Evolutionary conservation across 2,797 vertebrate species (phyloP).

Genomic region (Pteropus rufus): DNA sequence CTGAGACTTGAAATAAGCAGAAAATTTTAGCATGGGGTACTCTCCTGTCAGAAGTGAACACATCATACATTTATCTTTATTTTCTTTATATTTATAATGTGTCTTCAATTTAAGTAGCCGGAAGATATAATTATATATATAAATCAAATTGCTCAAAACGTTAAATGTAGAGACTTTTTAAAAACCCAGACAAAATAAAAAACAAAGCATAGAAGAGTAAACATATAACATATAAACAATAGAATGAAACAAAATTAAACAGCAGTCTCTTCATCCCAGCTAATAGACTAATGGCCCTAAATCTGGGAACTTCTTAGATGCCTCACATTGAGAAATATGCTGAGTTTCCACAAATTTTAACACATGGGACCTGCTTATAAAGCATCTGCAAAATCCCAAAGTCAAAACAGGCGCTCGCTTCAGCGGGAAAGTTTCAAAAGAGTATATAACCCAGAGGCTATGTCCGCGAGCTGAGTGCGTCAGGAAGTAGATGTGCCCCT

Average conservation of each 20-base stretch:
- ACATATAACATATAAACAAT: neutral
- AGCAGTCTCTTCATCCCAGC: neutral
- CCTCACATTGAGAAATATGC: neutral
- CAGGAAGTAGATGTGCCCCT: conserved; percentile 35
- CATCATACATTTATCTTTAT: neutral
- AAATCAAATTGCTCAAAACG: conserved; percentile 26
- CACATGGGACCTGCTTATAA: conserved; percentile 40
- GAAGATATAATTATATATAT: neutral
- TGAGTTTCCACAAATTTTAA: conserved; percentile 23
- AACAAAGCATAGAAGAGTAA: conserved; percentile 18
- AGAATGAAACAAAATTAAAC: conserved; percentile 1
- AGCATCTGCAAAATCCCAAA: conserved; percentile 57
- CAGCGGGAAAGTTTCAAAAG: conserved; percentile 59
- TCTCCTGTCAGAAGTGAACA: neutral
- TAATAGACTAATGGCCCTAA: neutral
- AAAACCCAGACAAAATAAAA: conserved; percentile 11
- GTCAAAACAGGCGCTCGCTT: conserved; percentile 49
- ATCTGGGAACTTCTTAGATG: neutral
- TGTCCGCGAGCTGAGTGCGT: conserved; percentile 11
- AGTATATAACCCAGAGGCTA: conserved; percentile 34
- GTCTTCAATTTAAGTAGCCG: neutral
- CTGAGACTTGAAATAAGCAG: neutral
- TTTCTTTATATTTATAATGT: neutral
- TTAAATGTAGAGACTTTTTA: neutral
- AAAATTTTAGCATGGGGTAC: neutral